A percentile compares a stretch with the other conserved stretches of the same genome.
Conservation (phyloP, 2,888 invertebrate genomes). For the Epiblema foenella region DNA sequence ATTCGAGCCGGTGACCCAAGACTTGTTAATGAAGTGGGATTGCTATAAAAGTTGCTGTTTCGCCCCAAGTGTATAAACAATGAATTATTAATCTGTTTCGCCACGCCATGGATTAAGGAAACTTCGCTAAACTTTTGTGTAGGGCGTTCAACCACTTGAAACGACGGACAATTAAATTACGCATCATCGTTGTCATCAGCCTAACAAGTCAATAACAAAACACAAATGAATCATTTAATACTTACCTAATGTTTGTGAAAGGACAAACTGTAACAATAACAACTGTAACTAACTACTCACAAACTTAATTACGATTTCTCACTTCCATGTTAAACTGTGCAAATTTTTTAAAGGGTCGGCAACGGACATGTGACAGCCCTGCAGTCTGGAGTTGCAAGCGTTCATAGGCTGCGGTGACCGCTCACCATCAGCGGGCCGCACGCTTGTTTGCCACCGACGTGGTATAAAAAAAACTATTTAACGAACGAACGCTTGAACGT, state of each 20-base stretch:
- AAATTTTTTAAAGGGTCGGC: no score
- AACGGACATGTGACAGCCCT: no score
- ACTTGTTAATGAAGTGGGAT: not conserved
- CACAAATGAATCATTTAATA: slow-evolving; percentile 16
- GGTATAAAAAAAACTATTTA: no score
- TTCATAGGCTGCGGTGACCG: no score
- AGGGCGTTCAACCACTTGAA: not conserved
- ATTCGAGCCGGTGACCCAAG: not conserved
- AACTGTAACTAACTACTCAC: not conserved
- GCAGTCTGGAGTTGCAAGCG: no score
- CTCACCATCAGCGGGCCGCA: no score
- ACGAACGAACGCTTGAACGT: no score
- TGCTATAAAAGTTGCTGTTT: slow-evolving; percentile 6
- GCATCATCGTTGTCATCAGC: slow-evolving; percentile 3
- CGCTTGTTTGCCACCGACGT: no score
- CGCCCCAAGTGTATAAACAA: not conserved
- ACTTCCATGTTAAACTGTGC: not conserved
- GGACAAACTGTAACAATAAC: not conserved
- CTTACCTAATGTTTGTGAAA: not conserved
- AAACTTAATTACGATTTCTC: not conserved
- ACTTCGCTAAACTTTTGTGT: not conserved
- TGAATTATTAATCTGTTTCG: slow-evolving; percentile 10
- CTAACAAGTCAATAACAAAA: not conserved
- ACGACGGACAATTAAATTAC: not conserved
- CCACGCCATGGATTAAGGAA: not conserved